These are phyloP conservation scores for Chiloscyllium punctatum DNA, from an alignment of 2,797 vertebrate species.

Conservation along the genomic window DNA sequence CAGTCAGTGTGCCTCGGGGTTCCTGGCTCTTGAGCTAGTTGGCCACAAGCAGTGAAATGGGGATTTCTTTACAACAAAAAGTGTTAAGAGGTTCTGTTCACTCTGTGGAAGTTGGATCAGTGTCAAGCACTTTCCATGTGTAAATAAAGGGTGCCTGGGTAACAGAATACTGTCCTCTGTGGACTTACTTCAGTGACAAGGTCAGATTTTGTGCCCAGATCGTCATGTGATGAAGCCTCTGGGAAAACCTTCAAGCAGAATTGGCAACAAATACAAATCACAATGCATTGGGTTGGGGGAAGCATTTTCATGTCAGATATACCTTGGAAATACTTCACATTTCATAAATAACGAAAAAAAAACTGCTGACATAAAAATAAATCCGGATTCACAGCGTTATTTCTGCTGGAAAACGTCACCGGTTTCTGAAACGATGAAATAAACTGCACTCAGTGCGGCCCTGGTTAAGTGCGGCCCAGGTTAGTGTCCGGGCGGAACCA, in stretches of 20 bases:
- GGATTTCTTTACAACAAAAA: no score
- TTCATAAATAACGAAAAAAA: not conserved
- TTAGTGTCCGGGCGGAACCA: not conserved
- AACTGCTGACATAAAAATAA: not conserved
- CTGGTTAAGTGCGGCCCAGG: no score
- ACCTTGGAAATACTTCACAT: no score
- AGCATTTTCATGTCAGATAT: not conserved
- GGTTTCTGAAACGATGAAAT: not conserved
- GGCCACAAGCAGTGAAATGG: no score
- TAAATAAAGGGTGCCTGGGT: no score
- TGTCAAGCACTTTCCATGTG: no score
- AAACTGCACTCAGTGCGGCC: not conserved
- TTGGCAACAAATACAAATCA: not conserved
- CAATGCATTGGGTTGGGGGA: not conserved
- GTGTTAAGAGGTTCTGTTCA: no score
- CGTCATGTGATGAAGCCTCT: not conserved
- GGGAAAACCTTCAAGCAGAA: not conserved
- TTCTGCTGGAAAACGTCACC: not conserved
- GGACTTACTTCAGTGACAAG: not conserved
- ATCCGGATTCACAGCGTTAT: no score
- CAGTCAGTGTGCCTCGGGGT: no score
- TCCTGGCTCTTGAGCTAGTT: no score
- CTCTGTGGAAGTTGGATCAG: no score
- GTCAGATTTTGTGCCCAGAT: not conserved
- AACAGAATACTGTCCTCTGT: no score